These are phyloP conservation scores for Zoanthus solanderi DNA, from an alignment of 92 coral and sea anemone species.

Conservation along the genomic window DNA sequence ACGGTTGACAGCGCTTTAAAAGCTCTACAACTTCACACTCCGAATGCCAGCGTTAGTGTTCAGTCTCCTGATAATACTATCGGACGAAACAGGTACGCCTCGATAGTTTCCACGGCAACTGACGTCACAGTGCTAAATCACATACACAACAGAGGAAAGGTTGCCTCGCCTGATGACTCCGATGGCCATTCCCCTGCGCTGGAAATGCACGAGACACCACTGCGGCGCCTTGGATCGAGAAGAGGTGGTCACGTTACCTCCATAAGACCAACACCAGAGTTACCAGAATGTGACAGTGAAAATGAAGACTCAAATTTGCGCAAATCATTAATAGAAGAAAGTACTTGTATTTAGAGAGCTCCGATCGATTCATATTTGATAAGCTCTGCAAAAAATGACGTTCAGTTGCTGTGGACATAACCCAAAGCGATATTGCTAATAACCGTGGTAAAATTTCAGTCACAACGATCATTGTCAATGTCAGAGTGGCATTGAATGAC, in stretches of 20 bases:
- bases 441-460: too few relatives aligned
- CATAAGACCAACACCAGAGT: conserved; percentile 86
- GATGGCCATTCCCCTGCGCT: conserved; percentile 17
- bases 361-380: not conserved
- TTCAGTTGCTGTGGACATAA: not conserved
- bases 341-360: not conserved
- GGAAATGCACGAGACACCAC: conserved; percentile 67
- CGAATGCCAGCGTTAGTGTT: conserved; percentile 77
- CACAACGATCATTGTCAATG: not conserved
- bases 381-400: not conserved
- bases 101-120: conserved; percentile 73
- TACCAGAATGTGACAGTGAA: conserved; percentile 84
- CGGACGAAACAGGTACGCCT: conserved; percentile 80
- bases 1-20: conserved; percentile 89
- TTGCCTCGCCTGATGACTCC: conserved; percentile 44
- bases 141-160: conserved; percentile 65
- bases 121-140: conserved; percentile 68
- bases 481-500: too few relatives aligned
- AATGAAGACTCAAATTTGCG: conserved; percentile 38
- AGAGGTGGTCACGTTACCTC: conserved; percentile 71
- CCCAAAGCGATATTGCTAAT: too few relatives aligned
- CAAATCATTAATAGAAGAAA: not conserved
- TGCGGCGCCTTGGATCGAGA: conserved; percentile 56
- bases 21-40: conserved; percentile 86
- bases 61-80: conserved; percentile 73